Conservation (phyloP, 2,888 invertebrate genomes). For the Agrochola macilenta region DNA sequence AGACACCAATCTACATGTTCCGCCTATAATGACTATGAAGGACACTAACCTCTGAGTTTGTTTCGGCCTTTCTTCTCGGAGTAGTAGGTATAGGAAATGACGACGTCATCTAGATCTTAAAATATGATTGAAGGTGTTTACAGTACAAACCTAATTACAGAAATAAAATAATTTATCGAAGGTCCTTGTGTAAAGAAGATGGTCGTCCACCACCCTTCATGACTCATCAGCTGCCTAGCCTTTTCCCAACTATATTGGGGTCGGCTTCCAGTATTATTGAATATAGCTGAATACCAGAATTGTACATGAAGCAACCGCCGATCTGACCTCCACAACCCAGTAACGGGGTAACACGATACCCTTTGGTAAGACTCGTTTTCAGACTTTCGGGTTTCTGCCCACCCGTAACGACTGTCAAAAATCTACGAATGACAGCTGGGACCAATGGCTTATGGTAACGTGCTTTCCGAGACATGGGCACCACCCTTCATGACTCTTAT, state of each 20-base stretch:
- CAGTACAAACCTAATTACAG: too few relatives aligned
- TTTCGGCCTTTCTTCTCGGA: neutral
- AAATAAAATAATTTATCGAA: too few relatives aligned
- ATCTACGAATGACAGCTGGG: too few relatives aligned
- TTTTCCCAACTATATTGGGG: neutral
- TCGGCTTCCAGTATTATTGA: neutral
- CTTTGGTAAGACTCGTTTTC: too few relatives aligned
- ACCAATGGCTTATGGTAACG: too few relatives aligned
- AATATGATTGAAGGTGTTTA: too few relatives aligned
- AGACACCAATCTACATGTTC: neutral
- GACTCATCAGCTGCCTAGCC: neutral
- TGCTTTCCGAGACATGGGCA: too few relatives aligned
- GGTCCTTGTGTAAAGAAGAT: neutral
- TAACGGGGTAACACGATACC: too few relatives aligned
- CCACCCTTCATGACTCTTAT: too few relatives aligned
- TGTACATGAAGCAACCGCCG: neutral
- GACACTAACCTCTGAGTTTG: neutral
- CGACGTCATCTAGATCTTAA: neutral
- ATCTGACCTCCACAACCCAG: too few relatives aligned
- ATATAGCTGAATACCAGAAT: neutral
- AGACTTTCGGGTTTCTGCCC: too few relatives aligned
- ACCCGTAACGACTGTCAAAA: too few relatives aligned
- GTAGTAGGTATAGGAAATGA: neutral
- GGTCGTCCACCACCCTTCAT: neutral
- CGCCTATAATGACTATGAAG: neutral